phyloP scores from a whole-genome alignment of 2,113 vertebrate species.

The Tetraodon nigroviridis region DNA sequence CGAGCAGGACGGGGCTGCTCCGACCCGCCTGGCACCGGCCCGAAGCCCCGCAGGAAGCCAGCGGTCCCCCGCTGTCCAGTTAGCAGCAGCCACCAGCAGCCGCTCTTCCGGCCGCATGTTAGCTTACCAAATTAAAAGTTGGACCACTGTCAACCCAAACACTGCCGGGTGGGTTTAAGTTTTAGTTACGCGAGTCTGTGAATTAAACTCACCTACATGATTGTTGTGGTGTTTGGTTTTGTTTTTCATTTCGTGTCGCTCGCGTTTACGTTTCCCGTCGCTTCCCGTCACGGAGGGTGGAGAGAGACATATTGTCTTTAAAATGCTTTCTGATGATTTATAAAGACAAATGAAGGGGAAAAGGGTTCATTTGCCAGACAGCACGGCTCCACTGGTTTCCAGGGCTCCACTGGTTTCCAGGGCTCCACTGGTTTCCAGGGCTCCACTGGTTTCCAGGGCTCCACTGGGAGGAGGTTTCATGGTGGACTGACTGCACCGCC shows the following conservation, averaged over 20 bases:
- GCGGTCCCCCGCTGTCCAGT: slow-evolving; percentile 28
- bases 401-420: not conserved
- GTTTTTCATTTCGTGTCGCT: no score
- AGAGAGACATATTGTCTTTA: no score
- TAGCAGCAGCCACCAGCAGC: slow-evolving; percentile 23
- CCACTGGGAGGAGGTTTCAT: not conserved
- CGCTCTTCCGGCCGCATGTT: slow-evolving; percentile 20
- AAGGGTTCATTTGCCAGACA: no score
- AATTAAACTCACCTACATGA: no score
- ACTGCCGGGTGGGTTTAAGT: no score
- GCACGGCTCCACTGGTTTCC: not conserved
- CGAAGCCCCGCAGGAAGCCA: slow-evolving; percentile 34
- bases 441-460: not conserved
- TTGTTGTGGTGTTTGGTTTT: no score
- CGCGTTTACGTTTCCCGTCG: no score
- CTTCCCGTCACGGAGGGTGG: no score
- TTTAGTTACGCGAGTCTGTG: no score
- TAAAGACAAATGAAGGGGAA: no score
- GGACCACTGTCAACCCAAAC: not conserved
- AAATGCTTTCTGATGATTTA: no score
- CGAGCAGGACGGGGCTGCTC: slow-evolving; percentile 3
- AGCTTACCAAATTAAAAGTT: slow-evolving; percentile 45
- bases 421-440: not conserved
- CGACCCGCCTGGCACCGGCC: slow-evolving; percentile 31
- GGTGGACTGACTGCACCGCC: not conserved